Evolutionary conservation across 2,113 vertebrate genomes (phyloP), one percentile per base, ranked within the genome.

Genomic region (Rhinoptilus africanus): DNA sequence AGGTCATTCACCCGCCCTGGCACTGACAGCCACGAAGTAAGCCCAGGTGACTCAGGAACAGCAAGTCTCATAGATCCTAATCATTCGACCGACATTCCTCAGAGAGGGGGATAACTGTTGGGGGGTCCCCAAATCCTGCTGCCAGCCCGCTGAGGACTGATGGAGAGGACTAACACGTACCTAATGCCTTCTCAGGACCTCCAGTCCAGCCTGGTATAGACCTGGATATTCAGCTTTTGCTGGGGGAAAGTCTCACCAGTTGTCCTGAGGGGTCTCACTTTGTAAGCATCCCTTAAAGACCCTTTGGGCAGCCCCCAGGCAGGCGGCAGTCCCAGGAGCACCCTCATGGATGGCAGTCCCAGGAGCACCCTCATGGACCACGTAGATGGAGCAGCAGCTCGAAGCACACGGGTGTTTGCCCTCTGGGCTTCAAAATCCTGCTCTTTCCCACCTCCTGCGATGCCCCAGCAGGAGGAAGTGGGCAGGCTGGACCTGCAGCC

Each of bases 61-160:
- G 39, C 62, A 45, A 60, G 7, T 60, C 18, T 53, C 30, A 34
- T 0, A 88, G 73, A 83, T 93, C 54, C 43, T n/a, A 81, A 48
- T 78, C 39, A 0, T 74, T 12, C 23, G 6, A 18, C 30, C 10
- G 6, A n/a, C 48, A 39, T 45, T 88, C 35, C 62, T 62, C 12
- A 0, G 21, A 8, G 17, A 66, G 6, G 9, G 34, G 37, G 16
- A 47, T 0, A 0, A 14, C 48, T 60, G 11, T 24, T 2, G 2
- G 39, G 39, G 32, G 48, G 43, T 60, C 72, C 48, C 60, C 2
- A 2, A 35, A 56, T 63, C 24, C 30, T 63, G 50, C n/a, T 80
- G 57, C 45, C 22, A 47, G 20, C 35, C 56, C 1, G 1, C 50
- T 12, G 24, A 67, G 41, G 35, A 19, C 22, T 8, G 45, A 37